phyloP scores from a whole-genome alignment of 37 sponge, comb jelly and placozoan species.

The Cliona cf. orientalis region DNA sequence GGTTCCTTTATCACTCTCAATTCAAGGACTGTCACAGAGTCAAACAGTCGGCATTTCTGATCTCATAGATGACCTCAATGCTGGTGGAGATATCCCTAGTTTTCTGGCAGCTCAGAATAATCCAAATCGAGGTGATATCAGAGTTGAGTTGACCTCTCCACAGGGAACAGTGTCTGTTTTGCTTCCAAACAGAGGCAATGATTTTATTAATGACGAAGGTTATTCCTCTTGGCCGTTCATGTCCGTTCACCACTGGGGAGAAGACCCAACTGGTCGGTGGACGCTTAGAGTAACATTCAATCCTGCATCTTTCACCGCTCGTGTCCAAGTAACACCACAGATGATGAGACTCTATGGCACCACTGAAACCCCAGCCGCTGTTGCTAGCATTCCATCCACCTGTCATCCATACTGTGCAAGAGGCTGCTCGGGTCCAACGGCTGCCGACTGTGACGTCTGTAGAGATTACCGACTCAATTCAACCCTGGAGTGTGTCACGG shows the following conservation, averaged over 20 bases:
- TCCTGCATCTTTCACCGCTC: slow-evolving; percentile 24
- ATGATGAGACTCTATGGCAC: slow-evolving; percentile 62
- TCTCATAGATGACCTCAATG: too few relatives aligned
- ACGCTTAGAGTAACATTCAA: slow-evolving; percentile 42
- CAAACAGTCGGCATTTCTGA: too few relatives aligned
- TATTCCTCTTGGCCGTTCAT: slow-evolving; percentile 86
- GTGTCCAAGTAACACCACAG: slow-evolving; percentile 16
- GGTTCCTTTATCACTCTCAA: slow-evolving; percentile 22
- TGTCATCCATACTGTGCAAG: slow-evolving; percentile 56
- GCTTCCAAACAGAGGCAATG: slow-evolving; percentile 59
- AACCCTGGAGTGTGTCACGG: slow-evolving; percentile 39
- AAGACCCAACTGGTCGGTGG: slow-evolving; percentile 74
- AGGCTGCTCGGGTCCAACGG: slow-evolving; percentile 45
- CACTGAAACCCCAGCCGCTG: slow-evolving; percentile 21
- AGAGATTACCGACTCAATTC: slow-evolving; percentile 3
- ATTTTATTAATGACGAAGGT: slow-evolving; percentile 53
- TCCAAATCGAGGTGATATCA: too few relatives aligned
- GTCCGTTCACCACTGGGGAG: slow-evolving; percentile 89
- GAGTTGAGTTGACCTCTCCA: too few relatives aligned
- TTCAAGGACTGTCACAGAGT: too few relatives aligned
- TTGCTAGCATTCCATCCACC: slow-evolving; percentile 42
- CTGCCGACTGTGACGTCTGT: slow-evolving; percentile 47
- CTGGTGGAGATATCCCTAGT: too few relatives aligned
- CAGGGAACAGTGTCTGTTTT: too few relatives aligned
- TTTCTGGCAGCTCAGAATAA: too few relatives aligned